Percentiles rank a stretch among this genome's conserved stretches.
Conservation (phyloP, 2,797 vertebrate genomes). For the Intellagama lesueurii region DNA sequence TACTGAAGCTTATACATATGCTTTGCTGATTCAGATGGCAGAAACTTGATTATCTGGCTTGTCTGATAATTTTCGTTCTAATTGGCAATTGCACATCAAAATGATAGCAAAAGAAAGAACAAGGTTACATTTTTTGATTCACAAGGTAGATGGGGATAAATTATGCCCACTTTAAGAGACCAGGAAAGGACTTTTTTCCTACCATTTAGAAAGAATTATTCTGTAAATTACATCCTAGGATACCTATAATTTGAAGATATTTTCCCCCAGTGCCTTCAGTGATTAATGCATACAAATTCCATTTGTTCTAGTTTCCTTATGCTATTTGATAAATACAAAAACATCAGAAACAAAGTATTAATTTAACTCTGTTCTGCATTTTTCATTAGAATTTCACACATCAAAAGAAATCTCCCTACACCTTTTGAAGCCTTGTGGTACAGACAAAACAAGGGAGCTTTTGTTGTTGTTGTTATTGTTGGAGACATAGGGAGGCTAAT, state of each 20-base stretch:
- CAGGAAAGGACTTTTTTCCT: neutral
- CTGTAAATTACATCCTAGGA: neutral
- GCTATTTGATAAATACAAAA: neutral
- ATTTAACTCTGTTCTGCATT: conserved; percentile 1
- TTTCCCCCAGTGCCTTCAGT: neutral
- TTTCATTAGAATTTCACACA: neutral
- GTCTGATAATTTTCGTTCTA: conserved; percentile 28
- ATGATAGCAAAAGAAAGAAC: neutral
- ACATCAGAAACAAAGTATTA: neutral
- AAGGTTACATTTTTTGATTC: conserved; percentile 15
- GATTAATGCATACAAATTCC: conserved; percentile 3
- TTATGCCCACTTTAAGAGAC: neutral
- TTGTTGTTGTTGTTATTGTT: too few species aligned
- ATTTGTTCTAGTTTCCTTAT: conserved; percentile 8
- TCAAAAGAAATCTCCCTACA: neutral
- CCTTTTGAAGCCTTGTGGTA: neutral
- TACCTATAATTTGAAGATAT: neutral
- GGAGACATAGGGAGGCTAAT: too few species aligned
- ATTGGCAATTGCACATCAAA: conserved; percentile 16
- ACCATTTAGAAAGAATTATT: neutral
- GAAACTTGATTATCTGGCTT: conserved; percentile 1
- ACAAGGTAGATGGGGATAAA: neutral
- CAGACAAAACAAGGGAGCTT: neutral
- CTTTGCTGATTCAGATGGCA: neutral
- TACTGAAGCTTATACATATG: neutral